These are phyloP conservation scores for Lasioglossum leucozonium DNA, from an alignment of 2,888 invertebrate genomes.

Conservation along the genomic window DNA sequence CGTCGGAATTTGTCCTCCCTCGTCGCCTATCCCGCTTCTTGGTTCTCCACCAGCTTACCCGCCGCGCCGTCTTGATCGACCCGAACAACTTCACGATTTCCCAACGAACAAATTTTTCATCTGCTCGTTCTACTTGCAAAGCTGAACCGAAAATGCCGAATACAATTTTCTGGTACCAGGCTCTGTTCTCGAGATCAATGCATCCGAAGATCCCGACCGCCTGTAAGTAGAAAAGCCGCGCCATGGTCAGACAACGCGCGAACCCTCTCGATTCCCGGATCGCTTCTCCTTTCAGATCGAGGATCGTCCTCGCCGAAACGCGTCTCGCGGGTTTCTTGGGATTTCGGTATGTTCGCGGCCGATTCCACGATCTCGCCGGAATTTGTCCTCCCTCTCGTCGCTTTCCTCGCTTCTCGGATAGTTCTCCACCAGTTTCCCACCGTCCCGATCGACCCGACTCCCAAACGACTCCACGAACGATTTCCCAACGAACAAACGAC, in stretches of 20 bases:
- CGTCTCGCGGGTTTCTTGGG: not conserved
- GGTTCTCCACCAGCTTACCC: not conserved
- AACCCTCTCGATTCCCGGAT: slow-evolving; percentile 36
- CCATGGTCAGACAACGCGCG: not conserved
- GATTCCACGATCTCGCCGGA: not conserved
- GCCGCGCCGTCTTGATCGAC: not conserved
- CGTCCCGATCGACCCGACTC: not conserved
- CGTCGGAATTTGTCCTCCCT: not conserved
- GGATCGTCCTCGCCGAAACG: not conserved
- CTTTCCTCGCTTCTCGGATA: not conserved
- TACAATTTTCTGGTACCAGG: not conserved
- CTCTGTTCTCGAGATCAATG: not conserved
- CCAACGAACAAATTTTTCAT: not conserved
- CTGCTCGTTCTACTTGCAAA: not conserved
- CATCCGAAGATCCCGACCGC: too few species aligned
- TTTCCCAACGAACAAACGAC: slow-evolving; percentile 6
- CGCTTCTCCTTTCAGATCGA: not conserved
- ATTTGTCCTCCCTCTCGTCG: not conserved
- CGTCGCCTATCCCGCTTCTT: not conserved
- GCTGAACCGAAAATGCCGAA: not conserved
- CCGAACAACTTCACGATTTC: not conserved
- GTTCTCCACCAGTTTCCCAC: not conserved
- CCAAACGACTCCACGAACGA: slow-evolving; percentile 17
- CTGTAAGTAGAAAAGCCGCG: not conserved
- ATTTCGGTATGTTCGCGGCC: not conserved